Percentiles rank a stretch among this genome's conserved stretches.
These are phyloP conservation scores for Myotis lucifugus DNA, from an alignment of 2,113 vertebrate species.

Conservation along the genomic window DNA sequence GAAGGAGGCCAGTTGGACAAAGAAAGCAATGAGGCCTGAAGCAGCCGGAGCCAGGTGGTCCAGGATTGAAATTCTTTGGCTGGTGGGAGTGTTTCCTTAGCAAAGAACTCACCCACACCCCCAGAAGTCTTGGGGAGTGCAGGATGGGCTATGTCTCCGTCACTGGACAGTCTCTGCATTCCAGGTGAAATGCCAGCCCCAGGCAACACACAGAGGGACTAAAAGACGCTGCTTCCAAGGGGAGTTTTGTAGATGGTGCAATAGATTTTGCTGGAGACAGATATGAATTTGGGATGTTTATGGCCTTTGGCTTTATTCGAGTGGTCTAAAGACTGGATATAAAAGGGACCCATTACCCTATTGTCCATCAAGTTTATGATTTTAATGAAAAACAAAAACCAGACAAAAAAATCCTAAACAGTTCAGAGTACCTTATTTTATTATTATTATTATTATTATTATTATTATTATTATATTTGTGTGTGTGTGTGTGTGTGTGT, in stretches of 20 bases:
- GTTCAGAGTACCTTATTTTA: background rate
- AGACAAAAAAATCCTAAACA: background rate
- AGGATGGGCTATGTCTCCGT: rapidly evolving
- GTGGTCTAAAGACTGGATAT: background rate
- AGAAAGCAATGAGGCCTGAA: background rate
- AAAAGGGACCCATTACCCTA: too few species aligned
- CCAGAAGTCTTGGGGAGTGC: background rate
- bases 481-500: too few species aligned
- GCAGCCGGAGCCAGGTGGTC: rapidly evolving
- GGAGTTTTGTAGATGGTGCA: rapidly evolving
- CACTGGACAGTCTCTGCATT: background rate
- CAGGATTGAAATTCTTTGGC: background rate
- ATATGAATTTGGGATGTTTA: background rate
- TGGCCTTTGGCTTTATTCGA: background rate
- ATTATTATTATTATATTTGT: too few species aligned
- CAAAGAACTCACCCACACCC: rapidly evolving
- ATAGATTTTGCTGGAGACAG: too few species aligned
- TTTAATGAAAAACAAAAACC: background rate
- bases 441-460: too few species aligned
- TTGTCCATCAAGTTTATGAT: background rate
- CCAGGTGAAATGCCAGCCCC: background rate
- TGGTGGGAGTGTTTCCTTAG: background rate
- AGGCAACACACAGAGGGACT: too few species aligned
- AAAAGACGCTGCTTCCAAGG: background rate
- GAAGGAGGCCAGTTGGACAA: background rate